phyloP scores from a whole-genome alignment of 1,140 invertebrate species.

The Hyles euphorbiae region DNA sequence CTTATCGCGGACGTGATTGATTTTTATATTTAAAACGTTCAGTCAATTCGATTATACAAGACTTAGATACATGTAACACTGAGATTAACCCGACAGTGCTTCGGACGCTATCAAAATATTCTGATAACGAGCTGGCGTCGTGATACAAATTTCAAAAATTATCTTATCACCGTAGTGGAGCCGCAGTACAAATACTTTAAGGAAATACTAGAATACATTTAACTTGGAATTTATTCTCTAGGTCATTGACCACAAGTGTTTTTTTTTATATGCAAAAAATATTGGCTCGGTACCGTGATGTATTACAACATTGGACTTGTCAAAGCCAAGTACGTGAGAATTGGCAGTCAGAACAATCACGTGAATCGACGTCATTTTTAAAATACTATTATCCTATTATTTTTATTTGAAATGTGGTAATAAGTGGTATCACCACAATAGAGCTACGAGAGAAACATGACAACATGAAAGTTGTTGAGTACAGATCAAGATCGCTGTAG shows the following conservation, averaged over 20 bases:
- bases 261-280: slow-evolving; percentile 14
- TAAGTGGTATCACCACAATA: neutral
- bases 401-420: neutral
- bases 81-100: slow-evolving; percentile 35
- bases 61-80: slow-evolving; percentile 32
- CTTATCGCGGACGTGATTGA: slow-evolving; percentile 48
- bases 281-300: slow-evolving; percentile 16
- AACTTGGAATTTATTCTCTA: slow-evolving; percentile 7
- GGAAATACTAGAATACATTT: slow-evolving; percentile 28
- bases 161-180: slow-evolving; percentile 52
- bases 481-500: neutral
- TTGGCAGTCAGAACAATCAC: slow-evolving; percentile 21
- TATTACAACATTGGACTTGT: slow-evolving; percentile 13
- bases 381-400: neutral
- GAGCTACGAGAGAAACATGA: neutral
- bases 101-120: slow-evolving; percentile 34
- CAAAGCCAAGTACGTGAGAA: slow-evolving; percentile 12
- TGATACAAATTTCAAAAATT: slow-evolving; percentile 56
- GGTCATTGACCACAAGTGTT: slow-evolving; percentile 15
- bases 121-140: slow-evolving; percentile 42
- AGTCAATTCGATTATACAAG: slow-evolving; percentile 32
- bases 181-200: slow-evolving; percentile 46
- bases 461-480: neutral
- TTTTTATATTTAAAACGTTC: slow-evolving; percentile 29
- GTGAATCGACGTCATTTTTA: slow-evolving; percentile 9